These are phyloP conservation scores for Dromococcyx pavoninus DNA, from an alignment of 2,797 vertebrate genomes.

Conservation along the genomic window DNA sequence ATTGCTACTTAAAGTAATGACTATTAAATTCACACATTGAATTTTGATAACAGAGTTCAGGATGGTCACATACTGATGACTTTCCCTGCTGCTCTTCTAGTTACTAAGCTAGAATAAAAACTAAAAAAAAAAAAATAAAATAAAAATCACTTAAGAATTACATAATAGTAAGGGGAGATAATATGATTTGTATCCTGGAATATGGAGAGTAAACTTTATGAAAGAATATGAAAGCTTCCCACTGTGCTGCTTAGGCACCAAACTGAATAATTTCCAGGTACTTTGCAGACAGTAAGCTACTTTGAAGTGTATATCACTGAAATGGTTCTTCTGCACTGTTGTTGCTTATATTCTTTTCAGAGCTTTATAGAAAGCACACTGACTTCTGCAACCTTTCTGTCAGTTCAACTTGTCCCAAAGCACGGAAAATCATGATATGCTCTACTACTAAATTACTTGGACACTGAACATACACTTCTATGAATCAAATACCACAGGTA, in stretches of 20 bases:
- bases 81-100: background rate
- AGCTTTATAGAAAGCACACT: background rate
- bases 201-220: background rate
- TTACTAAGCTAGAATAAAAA: background rate
- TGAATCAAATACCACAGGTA: background rate
- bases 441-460: background rate
- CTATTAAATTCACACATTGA: background rate
- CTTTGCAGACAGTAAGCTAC: background rate
- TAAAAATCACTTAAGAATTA: background rate
- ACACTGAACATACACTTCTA: background rate
- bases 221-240: background rate
- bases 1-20: background rate
- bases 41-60: background rate
- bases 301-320: background rate
- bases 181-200: background rate
- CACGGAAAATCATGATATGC: background rate
- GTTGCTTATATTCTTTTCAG: background rate
- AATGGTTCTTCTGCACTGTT: fast-evolving
- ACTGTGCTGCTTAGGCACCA: background rate
- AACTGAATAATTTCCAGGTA: background rate
- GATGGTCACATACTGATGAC: background rate
- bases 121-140: background rate
- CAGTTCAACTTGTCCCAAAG: background rate
- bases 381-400: background rate
- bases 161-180: background rate